phyloP scores from a whole-genome alignment of 1,140 invertebrate genomes.

The Pseudomyrmex gracilis region DNA sequence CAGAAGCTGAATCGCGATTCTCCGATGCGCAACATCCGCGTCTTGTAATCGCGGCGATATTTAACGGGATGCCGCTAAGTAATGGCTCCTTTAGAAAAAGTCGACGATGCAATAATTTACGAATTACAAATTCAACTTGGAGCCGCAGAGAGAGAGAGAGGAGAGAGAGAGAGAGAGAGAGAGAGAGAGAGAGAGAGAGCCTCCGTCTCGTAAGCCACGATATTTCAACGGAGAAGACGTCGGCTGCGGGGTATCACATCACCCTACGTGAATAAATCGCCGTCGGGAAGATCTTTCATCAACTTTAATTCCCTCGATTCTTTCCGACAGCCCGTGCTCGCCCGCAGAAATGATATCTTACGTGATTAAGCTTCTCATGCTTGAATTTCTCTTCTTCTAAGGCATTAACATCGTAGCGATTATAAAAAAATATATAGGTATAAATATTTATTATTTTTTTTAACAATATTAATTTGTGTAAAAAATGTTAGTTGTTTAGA shows the following conservation, averaged over 20 bases:
- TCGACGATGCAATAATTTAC: constrained; percentile 72
- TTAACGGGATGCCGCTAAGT: constrained; percentile 69
- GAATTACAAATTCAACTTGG: constrained; percentile 74
- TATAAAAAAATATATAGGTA: not conserved
- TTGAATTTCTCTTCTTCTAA: constrained; percentile 5
- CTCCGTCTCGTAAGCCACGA: constrained; percentile 71
- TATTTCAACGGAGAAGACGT: constrained; percentile 68
- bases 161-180: not conserved
- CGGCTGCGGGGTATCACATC: constrained; percentile 68
- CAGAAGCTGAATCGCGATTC: constrained; percentile 38
- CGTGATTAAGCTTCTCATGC: constrained; percentile 59
- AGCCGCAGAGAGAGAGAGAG: constrained; percentile 31
- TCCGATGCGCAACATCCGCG: constrained; percentile 35
- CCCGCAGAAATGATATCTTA: constrained; percentile 65
- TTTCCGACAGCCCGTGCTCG: constrained; percentile 31
- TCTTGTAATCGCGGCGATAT: constrained; percentile 68
- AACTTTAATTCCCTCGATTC: constrained; percentile 75
- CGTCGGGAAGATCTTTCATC: constrained; percentile 74
- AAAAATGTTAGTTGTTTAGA: not conserved
- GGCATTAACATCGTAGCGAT: constrained; percentile 20
- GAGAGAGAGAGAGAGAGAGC: not conserved
- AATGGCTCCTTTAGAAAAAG: constrained; percentile 68
- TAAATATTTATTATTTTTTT: not conserved
- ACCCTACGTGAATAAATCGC: constrained; percentile 72
- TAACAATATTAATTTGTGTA: constrained; percentile 1